These are phyloP conservation scores for Thyatira batis DNA, from an alignment of 2,888 invertebrate genomes.

Conservation along the genomic window DNA sequence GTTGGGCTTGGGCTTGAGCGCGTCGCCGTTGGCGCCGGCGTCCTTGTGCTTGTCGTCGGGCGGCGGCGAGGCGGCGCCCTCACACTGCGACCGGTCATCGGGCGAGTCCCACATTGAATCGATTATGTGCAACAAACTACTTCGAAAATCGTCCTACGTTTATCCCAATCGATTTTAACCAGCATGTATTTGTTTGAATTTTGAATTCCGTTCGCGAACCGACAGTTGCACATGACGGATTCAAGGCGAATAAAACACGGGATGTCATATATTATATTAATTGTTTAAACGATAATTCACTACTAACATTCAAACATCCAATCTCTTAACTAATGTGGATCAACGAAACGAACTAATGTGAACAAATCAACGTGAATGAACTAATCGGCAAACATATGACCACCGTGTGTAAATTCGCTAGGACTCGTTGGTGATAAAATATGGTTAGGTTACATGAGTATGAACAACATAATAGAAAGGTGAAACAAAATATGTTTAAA, in stretches of 20 bases:
- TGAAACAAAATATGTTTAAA: conserved; percentile 37
- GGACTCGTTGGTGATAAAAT: conserved; percentile 61
- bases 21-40: conserved; percentile 64
- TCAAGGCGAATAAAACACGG: conserved; percentile 83
- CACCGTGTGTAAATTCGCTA: conserved; percentile 82
- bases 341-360: conserved; percentile 73
- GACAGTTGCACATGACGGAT: conserved; percentile 83
- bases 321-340: conserved; percentile 69
- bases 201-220: conserved; percentile 58
- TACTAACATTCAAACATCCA: conserved; percentile 79
- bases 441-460: conserved; percentile 48
- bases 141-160: conserved; percentile 80
- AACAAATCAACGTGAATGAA: conserved; percentile 74
- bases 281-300: conserved; percentile 73
- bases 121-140: conserved; percentile 84
- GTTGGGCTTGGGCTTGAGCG: conserved; percentile 76
- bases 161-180: conserved; percentile 54
- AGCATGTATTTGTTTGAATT: conserved; percentile 45
- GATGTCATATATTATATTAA: conserved; percentile 82
- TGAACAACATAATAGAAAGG: conserved; percentile 26
- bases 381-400: conserved; percentile 78
- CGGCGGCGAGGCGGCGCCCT: conserved; percentile 64
- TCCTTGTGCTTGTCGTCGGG: conserved; percentile 63
- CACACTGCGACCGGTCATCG: conserved; percentile 82
- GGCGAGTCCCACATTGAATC: conserved; percentile 84